Evolutionary conservation across 2,888 invertebrate species (phyloP).

Genomic region (Miltochrista miniata): DNA sequence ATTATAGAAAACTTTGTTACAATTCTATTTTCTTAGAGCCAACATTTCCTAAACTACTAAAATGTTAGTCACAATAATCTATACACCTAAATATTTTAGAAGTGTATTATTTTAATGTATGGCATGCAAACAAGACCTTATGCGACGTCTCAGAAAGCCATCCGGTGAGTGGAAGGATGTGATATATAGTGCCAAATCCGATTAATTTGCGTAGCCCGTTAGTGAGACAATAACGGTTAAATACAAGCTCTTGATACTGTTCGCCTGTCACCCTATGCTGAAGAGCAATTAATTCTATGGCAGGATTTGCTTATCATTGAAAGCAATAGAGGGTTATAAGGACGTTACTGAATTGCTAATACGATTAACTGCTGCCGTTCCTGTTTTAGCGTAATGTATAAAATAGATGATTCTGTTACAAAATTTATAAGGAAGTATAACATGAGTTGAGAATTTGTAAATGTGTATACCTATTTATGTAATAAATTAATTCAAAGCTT

Average conservation of each 20-base stretch:
- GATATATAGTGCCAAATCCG: conserved; percentile 65
- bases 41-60: too few species aligned
- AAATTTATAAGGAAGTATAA: too few species aligned
- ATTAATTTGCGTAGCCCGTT: conserved; percentile 70
- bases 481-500: too few species aligned
- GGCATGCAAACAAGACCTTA: conserved; percentile 18
- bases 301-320: conserved; percentile 50
- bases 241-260: conserved; percentile 60
- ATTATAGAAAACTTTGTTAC: too few species aligned
- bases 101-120: not conserved
- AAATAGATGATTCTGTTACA: too few species aligned
- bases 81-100: too few species aligned
- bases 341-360: conserved; percentile 16
- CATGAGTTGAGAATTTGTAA: too few species aligned
- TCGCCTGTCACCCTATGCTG: conserved; percentile 44
- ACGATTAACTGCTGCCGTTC: conserved; percentile 17
- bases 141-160: conserved; percentile 41
- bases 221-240: conserved; percentile 66
- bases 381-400: too few species aligned
- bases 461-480: too few species aligned
- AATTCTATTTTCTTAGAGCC: too few species aligned
- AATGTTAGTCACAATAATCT: too few species aligned
- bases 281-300: conserved; percentile 51
- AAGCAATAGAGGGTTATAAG: conserved; percentile 31
- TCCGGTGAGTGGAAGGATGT: conserved; percentile 57